Evolutionary conservation across 2,797 vertebrate species (phyloP), one percentile per base, ranked within the genome.

Genomic region (Pelodytes ibericus): DNA sequence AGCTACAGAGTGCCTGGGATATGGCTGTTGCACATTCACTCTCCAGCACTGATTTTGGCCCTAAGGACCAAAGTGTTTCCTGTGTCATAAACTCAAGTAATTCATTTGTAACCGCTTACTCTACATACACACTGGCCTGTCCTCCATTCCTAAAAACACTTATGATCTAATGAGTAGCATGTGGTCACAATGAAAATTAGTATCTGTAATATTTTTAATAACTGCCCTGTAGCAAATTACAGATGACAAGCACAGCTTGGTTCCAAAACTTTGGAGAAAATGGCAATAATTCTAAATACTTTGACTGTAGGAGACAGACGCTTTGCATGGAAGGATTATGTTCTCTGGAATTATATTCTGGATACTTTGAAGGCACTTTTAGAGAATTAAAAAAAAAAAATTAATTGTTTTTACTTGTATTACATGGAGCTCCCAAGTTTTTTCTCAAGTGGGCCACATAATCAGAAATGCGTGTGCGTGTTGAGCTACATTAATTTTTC

Each of bases 21-120:
- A 57, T 51, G 29, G 47, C 27, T 64, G 3, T 26, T 67, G n/a
- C 62, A 53, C 39, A 15, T 71, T 71, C 47, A 18, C 59, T 69
- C 44, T 36, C 74, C 74, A 44, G 58, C 60, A 62, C 59, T 69
- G 57, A 75, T 51, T 76, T 56, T 70, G 69, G 66, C 74, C 56
- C 59, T 63, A 26, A 64, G 74, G 44, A 44, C 53, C 51, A 56
- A 51, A 39, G 39, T 15, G 22, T 61, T 72, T 78, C 68, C 71
- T 65, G 61, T 71, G 62, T 72, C 67, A 62, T 47, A 62, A 29
- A 76, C 58, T 56, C 20, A 49, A 60, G 41, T n/a, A 39, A 70
- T 63, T 70, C 44, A 33, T 60, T 70, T 29, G 44, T 62, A 70
- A 70, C 58, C 25, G n/a, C 57, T 61, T 70, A 61, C 47, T 18